phyloP scores from a whole-genome alignment of 2,888 invertebrate genomes.

The Scelioninae gen. 2 region DNA sequence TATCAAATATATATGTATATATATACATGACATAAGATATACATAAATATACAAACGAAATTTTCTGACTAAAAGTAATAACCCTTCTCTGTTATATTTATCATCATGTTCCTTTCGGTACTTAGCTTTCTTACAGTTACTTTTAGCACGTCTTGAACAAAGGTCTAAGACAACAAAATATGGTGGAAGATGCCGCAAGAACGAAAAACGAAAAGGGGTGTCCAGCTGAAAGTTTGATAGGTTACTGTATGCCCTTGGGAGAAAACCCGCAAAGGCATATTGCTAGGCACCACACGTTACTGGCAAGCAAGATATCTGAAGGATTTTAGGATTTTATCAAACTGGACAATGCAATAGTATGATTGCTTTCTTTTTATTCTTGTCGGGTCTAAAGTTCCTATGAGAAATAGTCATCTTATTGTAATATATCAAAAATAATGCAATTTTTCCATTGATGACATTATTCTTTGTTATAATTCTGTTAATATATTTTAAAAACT shows the following conservation, averaged over 20 bases:
- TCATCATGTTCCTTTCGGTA: slow-evolving; percentile 63
- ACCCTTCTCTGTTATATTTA: slow-evolving; percentile 69
- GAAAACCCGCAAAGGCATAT: slow-evolving; percentile 68
- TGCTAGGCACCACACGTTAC: slow-evolving; percentile 72
- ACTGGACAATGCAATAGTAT: slow-evolving; percentile 75
- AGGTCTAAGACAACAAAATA: slow-evolving; percentile 57
- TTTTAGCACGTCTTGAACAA: slow-evolving; percentile 60
- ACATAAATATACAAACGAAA: neutral
- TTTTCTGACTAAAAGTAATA: slow-evolving; percentile 64
- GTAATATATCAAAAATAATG: slow-evolving; percentile 17
- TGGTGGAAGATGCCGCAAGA: slow-evolving; percentile 50
- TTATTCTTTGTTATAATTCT: too few relatives aligned
- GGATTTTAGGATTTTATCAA: slow-evolving; percentile 76
- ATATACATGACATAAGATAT: too few relatives aligned
- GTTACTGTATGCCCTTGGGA: slow-evolving; percentile 72
- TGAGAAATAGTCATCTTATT: slow-evolving; percentile 67
- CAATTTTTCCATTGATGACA: neutral
- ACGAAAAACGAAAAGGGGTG: slow-evolving; percentile 67
- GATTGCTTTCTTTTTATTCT: slow-evolving; percentile 62
- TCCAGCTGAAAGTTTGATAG: slow-evolving; percentile 75
- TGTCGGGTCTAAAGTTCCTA: slow-evolving; percentile 41
- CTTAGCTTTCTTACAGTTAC: slow-evolving; percentile 42
- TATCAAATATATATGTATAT: too few relatives aligned
- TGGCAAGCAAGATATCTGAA: slow-evolving; percentile 69
- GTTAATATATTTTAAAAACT: too few relatives aligned